phyloP scores from a whole-genome alignment of 2,888 invertebrate genomes.

The Pammene aurita region DNA sequence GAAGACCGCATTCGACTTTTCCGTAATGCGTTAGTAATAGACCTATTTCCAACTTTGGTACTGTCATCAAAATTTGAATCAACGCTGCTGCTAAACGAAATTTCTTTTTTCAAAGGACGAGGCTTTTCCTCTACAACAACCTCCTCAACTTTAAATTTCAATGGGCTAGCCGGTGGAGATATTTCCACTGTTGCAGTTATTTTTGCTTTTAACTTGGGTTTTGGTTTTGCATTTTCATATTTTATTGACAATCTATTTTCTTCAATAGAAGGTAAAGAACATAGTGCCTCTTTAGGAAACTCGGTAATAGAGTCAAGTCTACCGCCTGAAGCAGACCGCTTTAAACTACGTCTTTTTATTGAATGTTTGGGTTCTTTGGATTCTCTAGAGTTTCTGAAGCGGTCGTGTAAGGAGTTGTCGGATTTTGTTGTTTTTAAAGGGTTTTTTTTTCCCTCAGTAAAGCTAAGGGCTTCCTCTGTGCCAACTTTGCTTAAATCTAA shows the following conservation, averaged over 20 bases:
- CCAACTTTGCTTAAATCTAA: slow-evolving; percentile 78
- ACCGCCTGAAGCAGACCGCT: slow-evolving; percentile 74
- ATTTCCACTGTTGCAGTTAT: slow-evolving; percentile 83
- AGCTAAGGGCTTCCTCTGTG: slow-evolving; percentile 47
- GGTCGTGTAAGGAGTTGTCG: slow-evolving; percentile 73
- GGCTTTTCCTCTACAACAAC: slow-evolving; percentile 84
- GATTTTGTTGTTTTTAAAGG: slow-evolving; percentile 74
- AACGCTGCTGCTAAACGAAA: slow-evolving; percentile 65
- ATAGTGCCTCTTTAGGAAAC: slow-evolving; percentile 62
- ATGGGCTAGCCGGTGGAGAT: slow-evolving; percentile 69
- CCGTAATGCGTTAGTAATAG: slow-evolving; percentile 49
- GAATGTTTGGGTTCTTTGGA: slow-evolving; percentile 53
- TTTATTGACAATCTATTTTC: slow-evolving; percentile 68
- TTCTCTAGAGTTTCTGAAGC: slow-evolving; percentile 58
- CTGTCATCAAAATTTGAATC: slow-evolving; percentile 52
- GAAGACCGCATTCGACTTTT: slow-evolving; percentile 57
- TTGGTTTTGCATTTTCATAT: slow-evolving; percentile 50
- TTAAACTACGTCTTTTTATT: slow-evolving; percentile 68
- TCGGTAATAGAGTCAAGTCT: slow-evolving; percentile 78
- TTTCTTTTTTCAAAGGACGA: slow-evolving; percentile 65
- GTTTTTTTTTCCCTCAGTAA: slow-evolving; percentile 51
- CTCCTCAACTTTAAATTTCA: slow-evolving; percentile 83
- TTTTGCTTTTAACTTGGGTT: slow-evolving; percentile 76
- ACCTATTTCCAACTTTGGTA: slow-evolving; percentile 34
- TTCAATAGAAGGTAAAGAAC: slow-evolving; percentile 71